A percentile compares a stretch with the other conserved stretches of the same genome.
Conservation (phyloP, 2,113 vertebrate species). For the Notarius lentiginosus region DNA sequence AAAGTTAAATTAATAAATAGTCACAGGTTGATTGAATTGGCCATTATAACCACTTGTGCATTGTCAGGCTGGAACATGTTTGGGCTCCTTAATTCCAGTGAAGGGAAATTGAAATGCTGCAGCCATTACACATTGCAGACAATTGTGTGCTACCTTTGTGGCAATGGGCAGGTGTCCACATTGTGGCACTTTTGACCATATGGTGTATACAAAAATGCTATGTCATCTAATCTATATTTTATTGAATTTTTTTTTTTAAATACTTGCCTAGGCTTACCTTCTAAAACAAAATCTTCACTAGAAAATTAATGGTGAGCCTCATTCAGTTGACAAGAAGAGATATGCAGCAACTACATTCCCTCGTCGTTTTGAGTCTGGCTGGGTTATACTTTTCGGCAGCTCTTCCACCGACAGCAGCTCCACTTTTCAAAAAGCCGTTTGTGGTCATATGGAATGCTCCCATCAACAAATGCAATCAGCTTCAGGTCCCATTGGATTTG, state of each 20-base stretch:
- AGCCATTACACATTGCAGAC: background rate
- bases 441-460: slow-evolving; percentile 83
- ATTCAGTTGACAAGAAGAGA: background rate
- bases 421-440: slow-evolving; percentile 74
- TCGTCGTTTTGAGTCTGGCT: slow-evolving; percentile 39
- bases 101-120: background rate
- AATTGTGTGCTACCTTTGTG: background rate
- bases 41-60: background rate
- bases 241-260: background rate
- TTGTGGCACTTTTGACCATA: background rate
- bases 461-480: slow-evolving; percentile 69
- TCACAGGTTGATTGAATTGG: background rate
- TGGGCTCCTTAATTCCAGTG: background rate
- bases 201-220: background rate
- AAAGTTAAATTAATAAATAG: background rate
- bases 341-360: background rate
- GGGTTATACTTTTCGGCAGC: slow-evolving; percentile 18
- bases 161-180: background rate
- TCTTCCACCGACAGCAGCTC: slow-evolving; percentile 64
- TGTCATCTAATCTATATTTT: background rate
- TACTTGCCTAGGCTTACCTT: background rate
- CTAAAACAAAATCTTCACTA: background rate
- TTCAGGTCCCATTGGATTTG: slow-evolving; percentile 72
- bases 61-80: background rate
- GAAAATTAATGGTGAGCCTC: background rate